Conservation (phyloP, 2,113 vertebrate genomes). For the Drymodes brunneopygia region DNA sequence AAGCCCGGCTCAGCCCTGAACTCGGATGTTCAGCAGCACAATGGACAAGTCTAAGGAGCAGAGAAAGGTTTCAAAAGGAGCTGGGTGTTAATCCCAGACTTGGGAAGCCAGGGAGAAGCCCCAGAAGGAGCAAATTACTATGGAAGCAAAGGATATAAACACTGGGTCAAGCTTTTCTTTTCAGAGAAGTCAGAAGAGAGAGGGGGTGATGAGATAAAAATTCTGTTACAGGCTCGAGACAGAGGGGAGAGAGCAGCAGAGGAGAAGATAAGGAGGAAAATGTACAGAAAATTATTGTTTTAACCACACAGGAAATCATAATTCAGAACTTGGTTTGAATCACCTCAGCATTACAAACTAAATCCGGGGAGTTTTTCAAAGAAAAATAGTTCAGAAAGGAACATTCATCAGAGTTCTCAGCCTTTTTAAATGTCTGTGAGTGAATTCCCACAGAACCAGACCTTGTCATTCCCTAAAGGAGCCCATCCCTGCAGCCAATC, state of each 20-base stretch:
- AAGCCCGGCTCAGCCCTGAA: not conserved
- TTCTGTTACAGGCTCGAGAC: not conserved
- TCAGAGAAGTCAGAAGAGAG: not conserved
- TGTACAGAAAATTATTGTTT: not conserved
- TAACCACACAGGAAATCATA: not conserved
- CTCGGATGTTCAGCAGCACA: not conserved
- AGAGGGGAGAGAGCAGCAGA: not conserved
- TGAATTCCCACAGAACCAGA: not conserved
- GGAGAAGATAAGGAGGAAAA: not conserved
- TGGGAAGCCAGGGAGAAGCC: not conserved
- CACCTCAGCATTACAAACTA: not conserved
- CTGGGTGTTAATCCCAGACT: not conserved
- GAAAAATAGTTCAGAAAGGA: not conserved
- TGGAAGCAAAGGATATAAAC: not conserved
- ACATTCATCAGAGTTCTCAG: not conserved
- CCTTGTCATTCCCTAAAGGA: not conserved
- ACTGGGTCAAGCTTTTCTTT: not conserved
- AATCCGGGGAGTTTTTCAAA: not conserved
- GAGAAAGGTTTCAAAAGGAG: not conserved
- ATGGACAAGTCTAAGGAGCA: not conserved
- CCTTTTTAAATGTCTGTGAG: not conserved
- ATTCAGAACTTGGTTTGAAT: not conserved
- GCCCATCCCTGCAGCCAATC: not conserved
- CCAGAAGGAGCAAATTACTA: not conserved
- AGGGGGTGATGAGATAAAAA: conserved; percentile 5